Conservation (phyloP, 1,140 invertebrate species). For the Ceratosolen solmsi region DNA sequence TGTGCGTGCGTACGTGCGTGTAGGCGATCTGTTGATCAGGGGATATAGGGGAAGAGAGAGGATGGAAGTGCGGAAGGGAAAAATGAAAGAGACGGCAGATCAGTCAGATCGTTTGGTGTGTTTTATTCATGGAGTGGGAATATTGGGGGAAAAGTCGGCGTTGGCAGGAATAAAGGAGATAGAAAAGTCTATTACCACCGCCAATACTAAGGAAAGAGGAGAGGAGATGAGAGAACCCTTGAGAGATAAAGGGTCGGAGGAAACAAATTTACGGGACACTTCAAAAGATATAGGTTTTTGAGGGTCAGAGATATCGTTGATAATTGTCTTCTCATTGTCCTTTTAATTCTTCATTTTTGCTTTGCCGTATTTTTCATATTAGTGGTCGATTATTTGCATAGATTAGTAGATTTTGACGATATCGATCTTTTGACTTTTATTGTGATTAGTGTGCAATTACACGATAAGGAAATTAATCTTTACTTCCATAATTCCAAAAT, state of each 20-base stretch:
- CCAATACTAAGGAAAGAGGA: background rate
- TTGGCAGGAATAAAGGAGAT: constrained; percentile 42
- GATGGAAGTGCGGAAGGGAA: background rate
- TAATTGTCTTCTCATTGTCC: constrained; percentile 27
- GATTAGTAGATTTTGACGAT: background rate
- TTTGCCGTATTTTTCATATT: background rate
- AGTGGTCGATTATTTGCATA: background rate
- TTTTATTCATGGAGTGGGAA: constrained; percentile 11
- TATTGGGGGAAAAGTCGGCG: constrained; percentile 8
- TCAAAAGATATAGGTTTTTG: constrained; percentile 54
- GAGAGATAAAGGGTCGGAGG: constrained; percentile 11
- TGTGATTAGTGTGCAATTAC: background rate
- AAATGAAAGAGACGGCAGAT: background rate
- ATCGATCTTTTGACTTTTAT: background rate
- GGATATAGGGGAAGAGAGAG: background rate
- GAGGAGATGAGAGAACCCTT: constrained; percentile 23
- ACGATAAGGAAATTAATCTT: too few species aligned
- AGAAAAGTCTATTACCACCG: constrained; percentile 49
- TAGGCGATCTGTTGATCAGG: too few species aligned
- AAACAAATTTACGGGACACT: constrained; percentile 62
- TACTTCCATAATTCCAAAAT: too few species aligned
- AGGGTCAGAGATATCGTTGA: background rate
- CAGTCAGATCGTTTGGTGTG: background rate
- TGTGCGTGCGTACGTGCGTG: too few species aligned
- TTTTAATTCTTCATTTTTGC: background rate